phyloP scores from a whole-genome alignment of 2,797 vertebrate genomes.

The Muscicapa comitata region DNA sequence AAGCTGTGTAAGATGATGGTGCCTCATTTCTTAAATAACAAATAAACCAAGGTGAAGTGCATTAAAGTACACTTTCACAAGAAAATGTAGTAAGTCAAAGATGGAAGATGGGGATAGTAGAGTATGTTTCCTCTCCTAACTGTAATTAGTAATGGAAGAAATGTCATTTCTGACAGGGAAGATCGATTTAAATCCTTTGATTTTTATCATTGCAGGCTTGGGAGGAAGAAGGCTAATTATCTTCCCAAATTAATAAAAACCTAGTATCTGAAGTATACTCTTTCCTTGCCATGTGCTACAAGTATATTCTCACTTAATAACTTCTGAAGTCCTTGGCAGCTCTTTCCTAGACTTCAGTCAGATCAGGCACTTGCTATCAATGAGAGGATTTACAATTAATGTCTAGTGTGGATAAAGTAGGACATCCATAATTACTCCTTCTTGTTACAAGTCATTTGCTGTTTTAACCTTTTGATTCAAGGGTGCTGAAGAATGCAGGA shows the following conservation, averaged over 20 bases:
- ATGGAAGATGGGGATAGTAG: neutral
- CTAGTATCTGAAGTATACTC: neutral
- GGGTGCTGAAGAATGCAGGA: neutral
- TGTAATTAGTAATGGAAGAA: neutral
- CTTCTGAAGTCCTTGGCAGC: neutral
- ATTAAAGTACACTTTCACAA: neutral
- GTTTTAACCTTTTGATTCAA: constrained; percentile 6
- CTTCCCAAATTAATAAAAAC: neutral
- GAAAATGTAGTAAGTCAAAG: neutral
- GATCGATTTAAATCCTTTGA: neutral
- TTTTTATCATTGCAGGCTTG: neutral
- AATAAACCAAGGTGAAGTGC: neutral
- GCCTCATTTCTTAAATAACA: neutral
- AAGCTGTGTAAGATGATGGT: neutral
- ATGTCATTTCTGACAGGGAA: neutral
- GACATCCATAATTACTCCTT: neutral
- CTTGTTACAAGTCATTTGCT: neutral
- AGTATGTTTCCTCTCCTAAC: neutral
- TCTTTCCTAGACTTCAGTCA: neutral
- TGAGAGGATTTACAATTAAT: neutral
- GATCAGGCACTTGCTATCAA: neutral
- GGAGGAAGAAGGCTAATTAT: neutral
- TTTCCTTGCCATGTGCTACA: neutral
- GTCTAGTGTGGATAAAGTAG: neutral
- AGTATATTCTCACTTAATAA: neutral